Evolutionary conservation across 2,888 invertebrate genomes (phyloP).

Genomic region (Nesidiocoris tenuis): DNA sequence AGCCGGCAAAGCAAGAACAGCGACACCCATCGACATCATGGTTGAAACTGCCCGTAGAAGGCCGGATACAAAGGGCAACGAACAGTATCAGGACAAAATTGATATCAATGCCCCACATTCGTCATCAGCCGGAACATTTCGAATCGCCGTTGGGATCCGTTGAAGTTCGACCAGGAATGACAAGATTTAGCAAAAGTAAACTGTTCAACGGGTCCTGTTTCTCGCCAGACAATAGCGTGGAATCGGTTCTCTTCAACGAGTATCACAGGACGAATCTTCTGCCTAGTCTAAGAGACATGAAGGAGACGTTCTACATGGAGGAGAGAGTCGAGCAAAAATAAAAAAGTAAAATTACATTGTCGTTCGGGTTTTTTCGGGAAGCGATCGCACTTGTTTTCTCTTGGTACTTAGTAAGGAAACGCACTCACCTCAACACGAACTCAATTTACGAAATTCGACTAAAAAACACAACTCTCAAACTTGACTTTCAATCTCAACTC

Average conservation of each 20-base stretch:
- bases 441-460: no score
- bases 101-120: conserved; percentile 14
- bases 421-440: no score
- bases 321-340: neutral
- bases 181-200: neutral
- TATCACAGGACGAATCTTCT: conserved; percentile 6
- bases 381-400: no score
- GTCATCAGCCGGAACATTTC: conserved; percentile 18
- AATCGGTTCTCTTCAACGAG: conserved; percentile 14
- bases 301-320: conserved; percentile 17
- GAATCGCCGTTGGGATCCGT: conserved; percentile 13
- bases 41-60: neutral
- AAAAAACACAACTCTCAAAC: no score
- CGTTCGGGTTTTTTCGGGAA: no score
- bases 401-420: no score
- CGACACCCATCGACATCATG: neutral
- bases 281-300: conserved; percentile 29
- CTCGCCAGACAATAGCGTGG: conserved; percentile 10
- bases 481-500: no score
- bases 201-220: neutral
- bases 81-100: conserved; percentile 1
- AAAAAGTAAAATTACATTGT: no score
- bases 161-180: conserved; percentile 13
- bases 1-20: neutral
- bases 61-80: neutral